These are phyloP conservation scores for Melinaea marsaeus DNA, from an alignment of 2,888 invertebrate species.

Conservation along the genomic window DNA sequence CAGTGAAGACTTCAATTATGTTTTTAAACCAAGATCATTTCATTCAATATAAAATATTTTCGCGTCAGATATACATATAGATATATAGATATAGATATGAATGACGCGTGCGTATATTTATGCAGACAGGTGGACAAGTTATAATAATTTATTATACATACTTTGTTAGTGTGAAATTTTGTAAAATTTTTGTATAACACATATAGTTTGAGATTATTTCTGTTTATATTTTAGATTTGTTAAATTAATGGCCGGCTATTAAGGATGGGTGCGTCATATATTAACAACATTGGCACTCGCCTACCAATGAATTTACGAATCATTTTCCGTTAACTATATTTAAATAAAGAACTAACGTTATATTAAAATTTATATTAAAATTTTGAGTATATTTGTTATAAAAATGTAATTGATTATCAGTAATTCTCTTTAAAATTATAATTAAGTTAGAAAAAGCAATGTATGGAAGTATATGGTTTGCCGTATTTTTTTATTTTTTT, in stretches of 20 bases:
- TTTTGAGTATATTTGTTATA: too few relatives aligned
- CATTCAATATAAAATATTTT: not conserved
- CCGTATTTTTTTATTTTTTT: too few relatives aligned
- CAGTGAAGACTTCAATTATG: not conserved
- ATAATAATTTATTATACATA: constrained; percentile 19
- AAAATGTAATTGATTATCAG: too few relatives aligned
- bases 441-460: too few relatives aligned
- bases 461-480: too few relatives aligned
- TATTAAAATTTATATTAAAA: too few relatives aligned
- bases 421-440: too few relatives aligned
- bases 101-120: constrained; percentile 43
- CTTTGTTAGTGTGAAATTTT: constrained; percentile 3
- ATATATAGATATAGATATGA: constrained; percentile 14
- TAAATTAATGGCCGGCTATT: not conserved
- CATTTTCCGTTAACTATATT: too few relatives aligned
- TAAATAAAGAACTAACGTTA: too few relatives aligned
- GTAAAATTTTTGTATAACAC: constrained; percentile 16
- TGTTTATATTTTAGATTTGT: not conserved
- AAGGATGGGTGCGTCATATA: too few relatives aligned
- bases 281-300: too few relatives aligned
- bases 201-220: not conserved
- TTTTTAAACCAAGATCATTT: not conserved
- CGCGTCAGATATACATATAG: not conserved
- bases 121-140: constrained; percentile 42
- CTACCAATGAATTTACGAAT: too few relatives aligned